These are phyloP conservation scores for Dyspetes luteomarginatus DNA, from an alignment of 2,888 invertebrate genomes.

Conservation along the genomic window DNA sequence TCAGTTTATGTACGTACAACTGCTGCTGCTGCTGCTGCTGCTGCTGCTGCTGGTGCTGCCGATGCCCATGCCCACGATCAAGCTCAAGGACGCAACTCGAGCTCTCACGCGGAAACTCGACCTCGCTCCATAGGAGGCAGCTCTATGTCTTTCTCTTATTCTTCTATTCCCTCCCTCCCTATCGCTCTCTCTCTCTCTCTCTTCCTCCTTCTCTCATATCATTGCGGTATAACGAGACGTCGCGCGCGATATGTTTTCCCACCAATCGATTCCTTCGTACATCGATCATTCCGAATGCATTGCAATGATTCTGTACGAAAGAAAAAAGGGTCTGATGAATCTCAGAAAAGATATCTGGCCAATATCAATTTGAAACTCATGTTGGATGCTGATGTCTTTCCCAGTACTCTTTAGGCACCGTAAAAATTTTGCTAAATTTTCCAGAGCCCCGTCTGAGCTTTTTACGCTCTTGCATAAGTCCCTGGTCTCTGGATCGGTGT, in stretches of 20 bases:
- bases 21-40: constrained; percentile 6
- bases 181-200: neutral
- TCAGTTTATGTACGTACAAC: neutral
- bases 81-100: constrained; percentile 74
- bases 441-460: no score
- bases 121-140: constrained; percentile 59
- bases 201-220: neutral
- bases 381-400: no score
- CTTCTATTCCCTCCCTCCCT: constrained; percentile 12
- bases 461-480: no score
- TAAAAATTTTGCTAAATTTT: no score
- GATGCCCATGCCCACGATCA: constrained; percentile 70
- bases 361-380: no score
- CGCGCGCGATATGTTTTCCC: constrained; percentile 3
- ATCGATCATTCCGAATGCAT: constrained; percentile 6
- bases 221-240: neutral
- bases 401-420: no score
- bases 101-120: constrained; percentile 60
- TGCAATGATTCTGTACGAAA: no score
- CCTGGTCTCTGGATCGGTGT: no score
- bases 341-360: no score
- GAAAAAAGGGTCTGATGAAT: no score
- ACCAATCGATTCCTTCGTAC: neutral
- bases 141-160: constrained; percentile 24
- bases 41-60: constrained; percentile 25